Conservation (phyloP, 2,888 invertebrate genomes). For the Synanthedon myopaeformis region DNA sequence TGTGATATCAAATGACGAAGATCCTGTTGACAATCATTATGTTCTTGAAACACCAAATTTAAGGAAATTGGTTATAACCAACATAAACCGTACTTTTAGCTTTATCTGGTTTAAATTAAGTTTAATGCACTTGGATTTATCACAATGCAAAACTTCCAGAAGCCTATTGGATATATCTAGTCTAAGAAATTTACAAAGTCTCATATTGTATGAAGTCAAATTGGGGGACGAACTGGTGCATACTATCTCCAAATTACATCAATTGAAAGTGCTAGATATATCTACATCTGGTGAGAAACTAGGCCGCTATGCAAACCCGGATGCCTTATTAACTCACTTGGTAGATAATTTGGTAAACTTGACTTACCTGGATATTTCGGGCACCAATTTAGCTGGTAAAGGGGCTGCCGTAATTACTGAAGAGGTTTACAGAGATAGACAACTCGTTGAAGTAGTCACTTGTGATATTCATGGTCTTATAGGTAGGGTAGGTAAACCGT, state of each 20-base stretch:
- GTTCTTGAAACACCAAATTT: slow-evolving; percentile 73
- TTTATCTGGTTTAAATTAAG: slow-evolving; percentile 71
- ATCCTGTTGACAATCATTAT: slow-evolving; percentile 51
- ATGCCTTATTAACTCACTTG: slow-evolving; percentile 77
- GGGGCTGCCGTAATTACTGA: slow-evolving; percentile 74
- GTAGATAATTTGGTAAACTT: slow-evolving; percentile 80
- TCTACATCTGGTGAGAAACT: slow-evolving; percentile 80
- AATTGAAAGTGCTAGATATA: slow-evolving; percentile 83
- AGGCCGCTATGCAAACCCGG: slow-evolving; percentile 81
- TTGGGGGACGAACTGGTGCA: slow-evolving; percentile 73
- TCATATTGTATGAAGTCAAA: slow-evolving; percentile 86
- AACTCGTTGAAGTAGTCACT: slow-evolving; percentile 29
- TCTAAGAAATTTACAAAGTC: slow-evolving; percentile 76
- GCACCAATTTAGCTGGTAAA: slow-evolving; percentile 93
- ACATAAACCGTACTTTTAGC: slow-evolving; percentile 54
- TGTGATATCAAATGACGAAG: slow-evolving; percentile 65
- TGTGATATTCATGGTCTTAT: slow-evolving; percentile 91
- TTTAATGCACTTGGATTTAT: slow-evolving; percentile 79
- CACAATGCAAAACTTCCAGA: slow-evolving; percentile 73
- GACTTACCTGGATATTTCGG: slow-evolving; percentile 91
- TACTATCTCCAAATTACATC: slow-evolving; percentile 69
- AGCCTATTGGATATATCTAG: slow-evolving; percentile 76
- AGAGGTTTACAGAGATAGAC: background rate
- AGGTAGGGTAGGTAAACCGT: slow-evolving; percentile 78
- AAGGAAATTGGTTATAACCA: slow-evolving; percentile 69